Base-by-base conservation (phyloP, 2,888 invertebrate genomes). In the Melitaea athalia region DNA sequence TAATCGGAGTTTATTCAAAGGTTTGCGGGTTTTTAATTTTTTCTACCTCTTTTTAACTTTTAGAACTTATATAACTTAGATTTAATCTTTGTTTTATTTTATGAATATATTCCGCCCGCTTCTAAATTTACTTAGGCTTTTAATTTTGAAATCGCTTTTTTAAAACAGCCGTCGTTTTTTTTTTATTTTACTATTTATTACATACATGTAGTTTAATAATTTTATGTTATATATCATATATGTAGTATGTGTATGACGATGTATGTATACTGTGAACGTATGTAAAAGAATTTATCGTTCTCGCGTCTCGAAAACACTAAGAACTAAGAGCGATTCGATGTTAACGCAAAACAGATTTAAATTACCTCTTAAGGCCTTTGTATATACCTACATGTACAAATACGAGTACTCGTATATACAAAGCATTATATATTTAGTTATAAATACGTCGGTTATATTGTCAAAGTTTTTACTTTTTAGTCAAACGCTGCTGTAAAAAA, bases 241-340 rank as follows among this genome's bases (percentile, higher is more conserved):
- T 50, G n/a, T 33, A n/a, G 14, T 49, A 55, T n/a, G 53, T 33
- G 11, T 5, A 12, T 10, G 14, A 33, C 14, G 38, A 14, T 57
- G 15, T 57, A 10, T 57, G 57, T 57, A n/a, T 33, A 15, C 10
- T 57, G 42, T 11, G 38, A 38, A n/a, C 42, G 57, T 57, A 57
- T 57, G 15, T 57, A 68, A 65, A 49, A 63, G 55, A 55, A 45
- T 63, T 63, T 55, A 63, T 63, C 33, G 53, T 55, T 42, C 63
- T 59, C 47, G 50, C 52, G 53, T 60, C 60, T 59, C 55, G 31
- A 59, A 63, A 64, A 62, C 60, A 59, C 66, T 76, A 74, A 76
- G 63, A 76, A 59, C 66, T 76, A 74, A 76, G 63, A 76, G 76
- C 73, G 50, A 74, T 75, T 74, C 75, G 65, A 65, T 76, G 76